phyloP scores from a whole-genome alignment of 92 coral and sea anemone genomes.

The Pocillopora meandrina region DNA sequence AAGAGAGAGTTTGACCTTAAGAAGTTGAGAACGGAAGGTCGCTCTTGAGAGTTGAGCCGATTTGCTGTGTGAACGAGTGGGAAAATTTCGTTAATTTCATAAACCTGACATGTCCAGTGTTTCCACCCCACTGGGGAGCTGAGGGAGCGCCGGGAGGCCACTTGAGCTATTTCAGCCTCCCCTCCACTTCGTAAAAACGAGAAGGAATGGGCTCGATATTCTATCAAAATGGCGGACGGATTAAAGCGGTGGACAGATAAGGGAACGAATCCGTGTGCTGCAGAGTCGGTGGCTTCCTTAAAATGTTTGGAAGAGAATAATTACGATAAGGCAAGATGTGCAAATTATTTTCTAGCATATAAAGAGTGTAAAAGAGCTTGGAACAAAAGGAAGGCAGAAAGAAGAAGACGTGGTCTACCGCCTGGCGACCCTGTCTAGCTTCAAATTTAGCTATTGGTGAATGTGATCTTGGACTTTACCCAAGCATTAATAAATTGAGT shows the following conservation, averaged over 20 bases:
- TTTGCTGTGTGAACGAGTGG: too few relatives aligned
- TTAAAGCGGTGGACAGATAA: slow-evolving; percentile 62
- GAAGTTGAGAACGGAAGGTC: too few relatives aligned
- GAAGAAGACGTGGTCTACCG: slow-evolving; percentile 85
- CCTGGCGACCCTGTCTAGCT: slow-evolving; percentile 47
- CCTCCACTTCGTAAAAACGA: neutral
- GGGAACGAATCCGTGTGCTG: slow-evolving; percentile 86
- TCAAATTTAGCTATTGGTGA: neutral
- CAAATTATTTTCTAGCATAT: slow-evolving; percentile 86
- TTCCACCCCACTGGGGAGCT: too few relatives aligned
- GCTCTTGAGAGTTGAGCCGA: too few relatives aligned
- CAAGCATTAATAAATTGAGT: neutral
- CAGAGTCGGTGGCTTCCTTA: slow-evolving; percentile 87
- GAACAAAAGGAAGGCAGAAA: slow-evolving; percentile 86
- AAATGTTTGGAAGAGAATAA: slow-evolving; percentile 88
- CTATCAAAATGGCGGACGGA: slow-evolving; percentile 80
- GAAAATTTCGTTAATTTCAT: too few relatives aligned
- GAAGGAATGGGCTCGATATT: neutral
- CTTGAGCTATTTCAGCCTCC: too few relatives aligned
- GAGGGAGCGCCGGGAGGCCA: too few relatives aligned
- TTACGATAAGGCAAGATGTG: slow-evolving; percentile 80
- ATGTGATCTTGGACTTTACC: too few relatives aligned
- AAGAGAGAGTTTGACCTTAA: too few relatives aligned
- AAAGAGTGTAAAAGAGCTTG: slow-evolving; percentile 94
- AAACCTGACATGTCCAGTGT: too few relatives aligned